Evolutionary conservation across 2,113 vertebrate genomes (phyloP).

Genomic region (Halichoeres trimaculatus): DNA sequence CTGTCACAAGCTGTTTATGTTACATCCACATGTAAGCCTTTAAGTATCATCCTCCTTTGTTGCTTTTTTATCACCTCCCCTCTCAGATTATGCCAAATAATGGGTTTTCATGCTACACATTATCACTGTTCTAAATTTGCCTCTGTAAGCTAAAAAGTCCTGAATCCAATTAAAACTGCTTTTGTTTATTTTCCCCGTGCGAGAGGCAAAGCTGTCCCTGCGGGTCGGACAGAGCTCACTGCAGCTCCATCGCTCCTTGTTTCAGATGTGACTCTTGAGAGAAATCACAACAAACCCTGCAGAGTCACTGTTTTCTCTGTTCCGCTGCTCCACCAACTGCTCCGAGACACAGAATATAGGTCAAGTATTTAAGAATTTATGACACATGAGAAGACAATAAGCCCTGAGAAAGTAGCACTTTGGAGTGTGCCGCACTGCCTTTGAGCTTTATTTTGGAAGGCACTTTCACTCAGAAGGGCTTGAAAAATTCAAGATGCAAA

Average conservation of each 20-base stretch:
- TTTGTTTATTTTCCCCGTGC: constrained; percentile 17
- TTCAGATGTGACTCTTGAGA: constrained; percentile 24
- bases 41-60: neutral
- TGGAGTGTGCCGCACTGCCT: neutral
- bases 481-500: neutral
- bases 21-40: neutral
- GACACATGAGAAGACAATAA: constrained; percentile 61
- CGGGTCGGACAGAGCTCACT: constrained; percentile 2
- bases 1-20: too few relatives aligned
- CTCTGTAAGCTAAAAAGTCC: neutral
- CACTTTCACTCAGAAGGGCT: constrained; percentile 16
- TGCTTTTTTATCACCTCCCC: neutral
- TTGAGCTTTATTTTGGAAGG: constrained; percentile 15
- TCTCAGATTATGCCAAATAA: neutral
- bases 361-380: constrained; percentile 66
- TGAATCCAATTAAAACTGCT: constrained; percentile 25
- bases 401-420: constrained; percentile 21
- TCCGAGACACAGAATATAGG: constrained; percentile 62
- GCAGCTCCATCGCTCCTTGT: constrained; percentile 23
- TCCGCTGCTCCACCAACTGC: constrained; percentile 40
- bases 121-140: constrained; percentile 18
- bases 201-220: neutral
- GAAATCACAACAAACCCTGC: constrained; percentile 44
- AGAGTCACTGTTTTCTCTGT: constrained; percentile 46
- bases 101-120: neutral